These are phyloP conservation scores for Eretmocerus hayati DNA, from an alignment of 2,888 invertebrate genomes.

Conservation along the genomic window DNA sequence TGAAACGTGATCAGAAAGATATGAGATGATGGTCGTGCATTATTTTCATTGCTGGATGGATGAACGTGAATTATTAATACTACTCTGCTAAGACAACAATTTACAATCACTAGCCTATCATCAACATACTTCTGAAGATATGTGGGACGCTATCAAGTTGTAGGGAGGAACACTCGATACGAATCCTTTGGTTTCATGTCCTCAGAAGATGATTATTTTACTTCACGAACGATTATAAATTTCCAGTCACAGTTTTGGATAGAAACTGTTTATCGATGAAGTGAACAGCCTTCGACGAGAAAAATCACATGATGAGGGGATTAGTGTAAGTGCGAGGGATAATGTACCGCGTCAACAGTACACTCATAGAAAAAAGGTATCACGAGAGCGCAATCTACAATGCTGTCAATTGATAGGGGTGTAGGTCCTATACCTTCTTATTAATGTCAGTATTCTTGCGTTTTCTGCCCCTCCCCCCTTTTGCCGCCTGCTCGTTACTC, in stretches of 20 bases:
- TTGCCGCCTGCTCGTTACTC: conserved; percentile 48
- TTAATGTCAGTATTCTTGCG: conserved; percentile 47
- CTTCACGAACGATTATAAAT: conserved; percentile 12
- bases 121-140: conserved; percentile 15
- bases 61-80: conserved; percentile 16
- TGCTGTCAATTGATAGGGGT: conserved; percentile 44
- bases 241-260: conserved; percentile 12
- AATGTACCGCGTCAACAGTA: conserved; percentile 8
- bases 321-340: neutral
- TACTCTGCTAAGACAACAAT: conserved; percentile 17
- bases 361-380: conserved; percentile 10
- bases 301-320: conserved; percentile 10
- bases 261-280: conserved; percentile 18
- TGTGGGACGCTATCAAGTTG: conserved; percentile 7
- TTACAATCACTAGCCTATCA: conserved; percentile 21
- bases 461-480: conserved; percentile 46
- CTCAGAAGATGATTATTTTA: conserved; percentile 13
- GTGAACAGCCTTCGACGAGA: conserved; percentile 20
- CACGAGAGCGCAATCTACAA: conserved; percentile 39
- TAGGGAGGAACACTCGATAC: conserved; percentile 11
- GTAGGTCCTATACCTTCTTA: conserved; percentile 47
- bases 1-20: conserved; percentile 8
- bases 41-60: conserved; percentile 7
- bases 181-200: conserved; percentile 7
- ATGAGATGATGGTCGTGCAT: conserved; percentile 2